Percentiles rank a stretch among this genome's conserved stretches.
Conservation (phyloP, 2,888 invertebrate genomes). For the Perithous albicinctus region DNA sequence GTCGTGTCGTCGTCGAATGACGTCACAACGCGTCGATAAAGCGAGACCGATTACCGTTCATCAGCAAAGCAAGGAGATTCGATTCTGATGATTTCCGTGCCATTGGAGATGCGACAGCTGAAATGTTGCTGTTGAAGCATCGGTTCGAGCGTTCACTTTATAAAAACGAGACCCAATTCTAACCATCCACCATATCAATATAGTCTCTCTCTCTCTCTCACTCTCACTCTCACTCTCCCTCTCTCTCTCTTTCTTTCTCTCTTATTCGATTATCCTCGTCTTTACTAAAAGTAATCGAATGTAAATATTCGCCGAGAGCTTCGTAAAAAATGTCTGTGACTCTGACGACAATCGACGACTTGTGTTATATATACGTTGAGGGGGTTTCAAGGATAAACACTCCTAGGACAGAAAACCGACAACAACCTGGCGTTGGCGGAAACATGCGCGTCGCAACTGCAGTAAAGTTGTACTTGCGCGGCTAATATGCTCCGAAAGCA, state of each 20-base stretch:
- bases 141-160: conserved; percentile 60
- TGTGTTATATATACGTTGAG: background rate
- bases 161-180: conserved; percentile 27
- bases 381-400: conserved; percentile 14
- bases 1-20: background rate
- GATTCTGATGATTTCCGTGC: conserved; percentile 68
- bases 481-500: conserved; percentile 25
- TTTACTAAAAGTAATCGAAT: too few relatives aligned
- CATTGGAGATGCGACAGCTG: conserved; percentile 68
- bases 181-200: conserved; percentile 64
- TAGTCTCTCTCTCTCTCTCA: conserved; percentile 9
- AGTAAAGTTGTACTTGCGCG: conserved; percentile 21
- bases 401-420: conserved; percentile 2
- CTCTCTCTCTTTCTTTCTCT: too few relatives aligned
- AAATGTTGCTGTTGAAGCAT: conserved; percentile 71
- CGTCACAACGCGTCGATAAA: conserved; percentile 19
- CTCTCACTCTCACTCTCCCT: too few relatives aligned
- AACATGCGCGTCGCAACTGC: conserved; percentile 46
- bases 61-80: conserved; percentile 63
- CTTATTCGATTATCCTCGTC: too few relatives aligned
- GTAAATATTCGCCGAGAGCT: conserved; percentile 17
- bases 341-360: too few relatives aligned
- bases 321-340: background rate
- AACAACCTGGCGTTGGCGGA: conserved; percentile 27
- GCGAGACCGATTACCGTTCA: conserved; percentile 65